A percentile compares a stretch with the other conserved stretches of the same genome.
Evolutionary conservation across 2,888 invertebrate genomes (phyloP).

Genomic region (Dicyrtoma fusca): DNA sequence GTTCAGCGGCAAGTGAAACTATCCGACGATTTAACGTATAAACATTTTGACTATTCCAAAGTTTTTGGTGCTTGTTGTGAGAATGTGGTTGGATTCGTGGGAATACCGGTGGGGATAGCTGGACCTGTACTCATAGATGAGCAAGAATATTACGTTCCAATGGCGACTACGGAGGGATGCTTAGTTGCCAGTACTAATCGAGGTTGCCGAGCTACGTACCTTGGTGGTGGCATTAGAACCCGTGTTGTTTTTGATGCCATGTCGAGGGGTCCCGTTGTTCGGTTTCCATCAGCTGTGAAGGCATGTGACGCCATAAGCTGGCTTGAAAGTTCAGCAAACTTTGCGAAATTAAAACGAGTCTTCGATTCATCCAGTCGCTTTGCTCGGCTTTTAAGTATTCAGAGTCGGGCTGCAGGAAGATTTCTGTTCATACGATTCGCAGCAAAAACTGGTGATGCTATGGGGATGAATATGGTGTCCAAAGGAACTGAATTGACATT

Average conservation of each 20-base stretch:
- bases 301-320: constrained; percentile 69
- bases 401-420: constrained; percentile 83
- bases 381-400: constrained; percentile 79
- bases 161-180: constrained; percentile 99
- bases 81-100: constrained; percentile 95
- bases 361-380: constrained; percentile 94
- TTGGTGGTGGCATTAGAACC: constrained; percentile 78
- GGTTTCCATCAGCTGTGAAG: constrained; percentile 76
- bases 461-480: constrained; percentile 81
- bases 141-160: constrained; percentile 79
- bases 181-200: constrained; percentile 96
- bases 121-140: constrained; percentile 90
- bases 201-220: constrained; percentile 83
- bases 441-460: constrained; percentile 96
- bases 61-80: constrained; percentile 85
- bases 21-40: constrained; percentile 74
- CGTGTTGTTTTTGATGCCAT: constrained; percentile 80
- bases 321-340: constrained; percentile 80
- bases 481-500: constrained; percentile 86
- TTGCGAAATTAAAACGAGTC: constrained; percentile 74
- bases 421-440: constrained; percentile 88
- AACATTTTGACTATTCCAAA: constrained; percentile 78
- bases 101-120: constrained; percentile 93
- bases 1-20: constrained; percentile 67
- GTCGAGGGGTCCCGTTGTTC: constrained; percentile 94